Base-by-base conservation (phyloP, 2,888 invertebrate species). In the Zeuzera pyrina region DNA sequence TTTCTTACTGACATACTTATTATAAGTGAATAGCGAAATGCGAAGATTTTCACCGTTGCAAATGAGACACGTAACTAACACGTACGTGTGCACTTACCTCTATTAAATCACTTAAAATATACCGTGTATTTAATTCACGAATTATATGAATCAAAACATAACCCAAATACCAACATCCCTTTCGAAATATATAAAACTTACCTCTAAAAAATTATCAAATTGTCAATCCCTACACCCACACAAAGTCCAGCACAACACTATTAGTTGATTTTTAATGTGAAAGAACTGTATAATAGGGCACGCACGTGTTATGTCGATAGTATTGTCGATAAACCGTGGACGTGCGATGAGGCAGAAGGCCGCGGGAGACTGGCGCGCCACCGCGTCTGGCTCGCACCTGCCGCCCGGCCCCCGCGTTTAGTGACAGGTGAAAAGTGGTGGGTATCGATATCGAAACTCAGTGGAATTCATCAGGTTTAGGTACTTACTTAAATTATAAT, bases 341-440 rank as follows among this genome's bases (percentile, higher is more conserved):
- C 76, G 77, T 73, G 71, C 58, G 57, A 52, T 67, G 66, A 54
- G 47, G 51, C 56, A 64, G 64, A 55, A 44, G 60, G 61, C 59
- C 77, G 77, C 74, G 77, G 55, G 60, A 69, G 73, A 79, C 81
- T 81, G 77, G 69, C 78, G 79, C 81, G 78, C 77, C 81, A 72
- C 62, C 54, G 66, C 68, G 81, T 81, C 81, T 79, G 63, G 63
- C 38, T 52, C 60, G 52, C 52, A 62, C 76, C 73, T 28, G 28
- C 76, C 79, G 68, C 70, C 68, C 69, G 66, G 59, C 66, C 34
- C 56, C 57, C 59, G 43, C 53, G 42, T 39, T 38, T 68, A 72
- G 70, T 57, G 71, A 61, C 67, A 69, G 70, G 68, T 66, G 66
- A 49, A 57, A 50, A 51, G 43, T 41, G 28, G 41, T n/a, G n/a